Evolutionary conservation across 1,140 invertebrate species (phyloP).

Genomic region (Lepidurus packardi): DNA sequence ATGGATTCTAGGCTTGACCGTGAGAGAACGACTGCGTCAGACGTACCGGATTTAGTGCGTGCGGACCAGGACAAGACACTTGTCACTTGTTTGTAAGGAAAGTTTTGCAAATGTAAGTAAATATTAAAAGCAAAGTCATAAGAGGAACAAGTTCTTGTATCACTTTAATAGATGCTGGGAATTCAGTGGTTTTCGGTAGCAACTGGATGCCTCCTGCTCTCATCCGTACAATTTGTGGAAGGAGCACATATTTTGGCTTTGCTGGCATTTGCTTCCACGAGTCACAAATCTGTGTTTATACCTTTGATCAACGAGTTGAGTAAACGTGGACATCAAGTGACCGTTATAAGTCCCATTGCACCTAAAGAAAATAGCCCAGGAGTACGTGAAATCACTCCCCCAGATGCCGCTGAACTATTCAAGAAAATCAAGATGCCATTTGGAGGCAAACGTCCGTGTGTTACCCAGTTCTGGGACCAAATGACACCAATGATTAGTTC

Average conservation of each 20-base stretch:
- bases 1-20: too few relatives aligned
- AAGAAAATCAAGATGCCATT: background rate
- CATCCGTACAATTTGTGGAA: constrained; percentile 29
- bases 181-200: background rate
- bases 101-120: too few relatives aligned
- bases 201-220: background rate
- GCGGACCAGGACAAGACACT: too few relatives aligned
- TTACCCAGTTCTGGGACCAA: background rate
- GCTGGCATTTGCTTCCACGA: constrained; percentile 57
- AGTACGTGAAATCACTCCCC: constrained; percentile 24
- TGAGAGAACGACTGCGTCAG: too few relatives aligned
- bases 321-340: constrained; percentile 59
- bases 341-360: constrained; percentile 54
- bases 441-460: too few relatives aligned
- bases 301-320: constrained; percentile 58
- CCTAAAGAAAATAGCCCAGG: background rate
- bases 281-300: constrained; percentile 62
- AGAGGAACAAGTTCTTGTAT: background rate
- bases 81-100: too few relatives aligned
- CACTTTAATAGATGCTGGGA: background rate
- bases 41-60: too few relatives aligned
- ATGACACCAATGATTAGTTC: background rate
- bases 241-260: constrained; percentile 54
- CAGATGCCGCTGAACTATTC: background rate
- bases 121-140: too few relatives aligned